These are phyloP conservation scores for Drosophila funebris DNA, from an alignment of 1,140 invertebrate genomes.

Conservation along the genomic window DNA sequence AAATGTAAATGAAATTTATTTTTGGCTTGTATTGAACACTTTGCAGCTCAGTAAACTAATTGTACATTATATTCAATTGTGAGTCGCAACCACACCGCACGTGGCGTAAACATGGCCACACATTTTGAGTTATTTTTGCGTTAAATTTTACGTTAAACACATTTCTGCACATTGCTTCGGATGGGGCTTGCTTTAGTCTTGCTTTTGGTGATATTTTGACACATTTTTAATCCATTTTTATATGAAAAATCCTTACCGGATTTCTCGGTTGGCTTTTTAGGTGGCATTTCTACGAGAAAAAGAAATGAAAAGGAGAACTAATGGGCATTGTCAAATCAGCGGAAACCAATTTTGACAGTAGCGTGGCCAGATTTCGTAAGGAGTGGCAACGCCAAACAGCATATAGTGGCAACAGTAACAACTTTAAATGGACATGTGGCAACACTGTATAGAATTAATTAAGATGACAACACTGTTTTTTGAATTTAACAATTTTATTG, in stretches of 20 bases:
- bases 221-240: conserved; percentile 59
- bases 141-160: conserved; percentile 33
- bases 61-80: neutral
- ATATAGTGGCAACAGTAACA: conserved; percentile 9
- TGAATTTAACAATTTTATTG: conserved; percentile 2
- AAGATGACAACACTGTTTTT: conserved; percentile 8
- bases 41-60: neutral
- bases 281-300: conserved; percentile 87
- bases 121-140: conserved; percentile 31
- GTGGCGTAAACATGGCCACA: conserved; percentile 51
- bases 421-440: neutral
- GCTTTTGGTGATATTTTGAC: conserved; percentile 41
- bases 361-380: conserved; percentile 38
- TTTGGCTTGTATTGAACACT: neutral
- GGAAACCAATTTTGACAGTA: conserved; percentile 68
- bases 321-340: conserved; percentile 74
- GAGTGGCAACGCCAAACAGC: conserved; percentile 20
- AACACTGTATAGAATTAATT: neutral
- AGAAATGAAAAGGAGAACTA: conserved; percentile 82
- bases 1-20: neutral
- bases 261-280: conserved; percentile 87
- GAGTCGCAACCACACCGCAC: conserved; percentile 54
- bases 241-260: conserved; percentile 85
- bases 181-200: conserved; percentile 35
- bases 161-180: conserved; percentile 8